Evolutionary conservation across 2,797 vertebrate genomes (phyloP).

Genomic region (Cichlasoma orientale): DNA sequence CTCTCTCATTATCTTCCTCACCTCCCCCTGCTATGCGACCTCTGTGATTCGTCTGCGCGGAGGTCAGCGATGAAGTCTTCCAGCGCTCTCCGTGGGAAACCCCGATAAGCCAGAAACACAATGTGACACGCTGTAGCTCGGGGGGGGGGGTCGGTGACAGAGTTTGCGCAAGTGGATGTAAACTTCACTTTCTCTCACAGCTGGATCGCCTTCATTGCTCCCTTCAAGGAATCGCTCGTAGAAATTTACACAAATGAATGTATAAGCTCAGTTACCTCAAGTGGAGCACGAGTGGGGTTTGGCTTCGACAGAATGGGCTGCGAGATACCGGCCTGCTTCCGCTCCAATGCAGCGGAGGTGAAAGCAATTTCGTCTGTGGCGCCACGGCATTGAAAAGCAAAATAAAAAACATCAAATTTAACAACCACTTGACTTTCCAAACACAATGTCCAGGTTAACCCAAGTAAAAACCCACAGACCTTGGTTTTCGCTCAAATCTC

Average conservation of each 20-base stretch:
- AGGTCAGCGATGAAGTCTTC: slow-evolving; percentile 59
- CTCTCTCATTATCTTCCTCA: slow-evolving; percentile 53
- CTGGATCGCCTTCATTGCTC: too few relatives aligned
- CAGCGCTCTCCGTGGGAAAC: slow-evolving; percentile 54
- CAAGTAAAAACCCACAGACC: slow-evolving; percentile 31
- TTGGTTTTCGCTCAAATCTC: slow-evolving; percentile 26
- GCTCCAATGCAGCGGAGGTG: not conserved
- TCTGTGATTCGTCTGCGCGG: slow-evolving; percentile 17
- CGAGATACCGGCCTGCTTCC: not conserved
- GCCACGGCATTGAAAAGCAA: not conserved
- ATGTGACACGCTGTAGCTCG: slow-evolving; percentile 19
- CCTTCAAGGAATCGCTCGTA: not conserved
- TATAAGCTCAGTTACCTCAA: not conserved
- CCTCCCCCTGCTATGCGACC: slow-evolving; percentile 16
- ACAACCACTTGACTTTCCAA: slow-evolving; percentile 22
- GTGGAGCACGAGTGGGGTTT: not conserved
- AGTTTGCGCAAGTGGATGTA: not conserved
- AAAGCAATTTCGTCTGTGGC: not conserved
- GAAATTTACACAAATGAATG: not conserved
- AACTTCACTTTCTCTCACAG: not conserved
- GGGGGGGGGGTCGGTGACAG: slow-evolving; percentile 1
- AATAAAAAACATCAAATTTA: slow-evolving; percentile 1
- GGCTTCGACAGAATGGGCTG: not conserved
- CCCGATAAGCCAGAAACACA: slow-evolving; percentile 43
- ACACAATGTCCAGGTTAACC: slow-evolving; percentile 8